Evolutionary conservation across 2,113 vertebrate genomes (phyloP).

Genomic region (Semnornis frantzii): DNA sequence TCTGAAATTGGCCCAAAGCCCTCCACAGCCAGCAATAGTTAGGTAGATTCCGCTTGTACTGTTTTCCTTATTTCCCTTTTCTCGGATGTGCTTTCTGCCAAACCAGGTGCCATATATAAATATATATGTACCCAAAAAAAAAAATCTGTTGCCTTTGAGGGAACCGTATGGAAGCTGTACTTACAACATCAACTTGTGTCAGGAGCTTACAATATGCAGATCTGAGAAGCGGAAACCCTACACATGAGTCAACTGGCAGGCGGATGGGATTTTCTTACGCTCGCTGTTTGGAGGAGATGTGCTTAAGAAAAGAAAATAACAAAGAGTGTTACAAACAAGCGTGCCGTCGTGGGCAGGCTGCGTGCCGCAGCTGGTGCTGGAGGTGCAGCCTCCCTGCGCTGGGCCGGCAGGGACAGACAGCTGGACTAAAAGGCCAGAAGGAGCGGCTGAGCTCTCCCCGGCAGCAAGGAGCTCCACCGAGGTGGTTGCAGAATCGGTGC

Average conservation of each 20-base stretch:
- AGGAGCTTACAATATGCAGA: slow-evolving; percentile 61
- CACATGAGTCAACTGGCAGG: slow-evolving; percentile 61
- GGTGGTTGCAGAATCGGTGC: neutral
- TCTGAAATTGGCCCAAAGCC: neutral
- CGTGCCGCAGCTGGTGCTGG: neutral
- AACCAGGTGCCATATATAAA: slow-evolving; percentile 66
- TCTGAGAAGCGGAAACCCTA: slow-evolving; percentile 62
- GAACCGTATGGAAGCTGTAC: slow-evolving; percentile 54
- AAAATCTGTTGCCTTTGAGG: slow-evolving; percentile 63
- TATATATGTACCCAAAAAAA: slow-evolving; percentile 43
- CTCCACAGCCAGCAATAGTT: neutral
- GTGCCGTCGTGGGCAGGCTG: neutral
- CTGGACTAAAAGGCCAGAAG: neutral
- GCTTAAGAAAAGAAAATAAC: neutral
- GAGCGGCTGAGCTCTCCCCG: neutral
- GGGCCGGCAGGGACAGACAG: neutral
- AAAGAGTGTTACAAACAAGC: neutral
- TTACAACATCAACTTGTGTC: slow-evolving; percentile 59
- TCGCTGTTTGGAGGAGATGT: neutral
- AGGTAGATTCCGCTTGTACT: slow-evolving; percentile 14
- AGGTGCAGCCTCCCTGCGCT: neutral
- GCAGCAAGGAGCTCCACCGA: neutral
- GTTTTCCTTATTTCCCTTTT: slow-evolving; percentile 33
- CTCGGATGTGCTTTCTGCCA: slow-evolving; percentile 51
- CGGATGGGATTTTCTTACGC: slow-evolving; percentile 52